Percentiles rank a stretch among this genome's conserved stretches.
These are phyloP conservation scores for Shargacucullia verbasci DNA, from an alignment of 2,888 invertebrate genomes.

Conservation along the genomic window DNA sequence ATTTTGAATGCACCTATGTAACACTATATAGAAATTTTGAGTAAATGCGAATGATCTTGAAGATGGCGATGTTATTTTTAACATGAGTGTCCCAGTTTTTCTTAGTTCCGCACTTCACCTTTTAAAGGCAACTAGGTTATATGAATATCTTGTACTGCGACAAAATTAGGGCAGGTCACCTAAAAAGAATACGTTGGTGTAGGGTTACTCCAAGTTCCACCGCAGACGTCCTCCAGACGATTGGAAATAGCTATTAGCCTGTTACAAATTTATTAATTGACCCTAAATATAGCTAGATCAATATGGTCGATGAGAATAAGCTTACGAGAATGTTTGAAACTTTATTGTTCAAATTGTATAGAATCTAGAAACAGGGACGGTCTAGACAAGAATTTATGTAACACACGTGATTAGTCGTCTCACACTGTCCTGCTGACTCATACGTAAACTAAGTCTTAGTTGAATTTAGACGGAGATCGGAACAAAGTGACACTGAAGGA, in stretches of 20 bases:
- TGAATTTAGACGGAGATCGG: background rate
- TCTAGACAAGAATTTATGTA: constrained; percentile 40
- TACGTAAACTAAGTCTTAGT: constrained; percentile 20
- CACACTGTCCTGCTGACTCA: constrained; percentile 34
- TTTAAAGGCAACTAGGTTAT: constrained; percentile 45
- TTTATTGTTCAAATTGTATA: constrained; percentile 14
- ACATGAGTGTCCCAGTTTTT: constrained; percentile 35
- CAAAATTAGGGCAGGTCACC: constrained; percentile 45
- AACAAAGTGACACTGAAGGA: constrained; percentile 16
- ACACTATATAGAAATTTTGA: background rate
- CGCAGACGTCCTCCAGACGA: constrained; percentile 22
- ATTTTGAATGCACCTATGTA: no score
- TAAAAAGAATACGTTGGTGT: constrained; percentile 23
- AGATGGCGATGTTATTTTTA: constrained; percentile 40
- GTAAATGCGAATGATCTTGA: constrained; percentile 17
- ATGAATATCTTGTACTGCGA: constrained; percentile 23
- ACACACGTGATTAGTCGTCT: constrained; percentile 27
- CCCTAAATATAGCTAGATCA: constrained; percentile 17
- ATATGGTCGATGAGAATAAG: constrained; percentile 9
- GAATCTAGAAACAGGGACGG: constrained; percentile 24
- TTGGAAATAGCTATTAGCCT: constrained; percentile 36
- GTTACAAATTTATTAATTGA: constrained; percentile 27
- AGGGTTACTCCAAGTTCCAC: constrained; percentile 27
- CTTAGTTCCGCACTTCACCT: constrained; percentile 42
- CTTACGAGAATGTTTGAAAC: constrained; percentile 2